A percentile compares a stretch with the other conserved stretches of the same genome.
phyloP scores from a whole-genome alignment of 2,113 vertebrate species.

The Myotis brandtii region DNA sequence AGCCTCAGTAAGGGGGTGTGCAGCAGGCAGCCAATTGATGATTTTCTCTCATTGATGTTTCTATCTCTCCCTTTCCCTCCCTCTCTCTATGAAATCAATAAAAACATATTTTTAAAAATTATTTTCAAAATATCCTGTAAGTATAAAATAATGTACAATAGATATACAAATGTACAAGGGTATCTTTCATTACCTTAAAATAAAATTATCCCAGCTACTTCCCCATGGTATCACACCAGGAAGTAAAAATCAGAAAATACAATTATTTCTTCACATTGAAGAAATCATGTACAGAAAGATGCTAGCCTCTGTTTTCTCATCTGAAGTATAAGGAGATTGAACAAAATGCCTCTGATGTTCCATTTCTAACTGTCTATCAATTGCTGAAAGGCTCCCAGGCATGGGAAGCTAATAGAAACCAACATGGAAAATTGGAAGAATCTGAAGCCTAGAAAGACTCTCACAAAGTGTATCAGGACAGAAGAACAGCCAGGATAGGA shows the following conservation, averaged over 20 bases:
- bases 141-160: slow-evolving; percentile 24
- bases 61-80: no score
- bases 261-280: slow-evolving; percentile 44
- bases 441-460: slow-evolving; percentile 31
- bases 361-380: slow-evolving; percentile 58
- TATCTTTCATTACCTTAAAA: slow-evolving; percentile 53
- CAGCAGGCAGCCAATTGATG: no score
- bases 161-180: not conserved
- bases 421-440: slow-evolving; percentile 55
- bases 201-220: slow-evolving; percentile 36
- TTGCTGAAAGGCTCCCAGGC: not conserved
- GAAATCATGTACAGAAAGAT: not conserved
- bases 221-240: not conserved
- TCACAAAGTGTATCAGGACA: not conserved
- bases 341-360: slow-evolving; percentile 20
- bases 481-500: not conserved
- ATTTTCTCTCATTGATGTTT: no score
- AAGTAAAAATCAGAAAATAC: slow-evolving; percentile 31
- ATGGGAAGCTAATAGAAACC: not conserved
- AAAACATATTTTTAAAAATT: not conserved
- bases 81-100: no score
- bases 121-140: slow-evolving; percentile 48
- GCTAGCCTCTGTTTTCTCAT: not conserved
- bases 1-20: no score
- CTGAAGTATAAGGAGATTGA: not conserved